A percentile compares a stretch with the other conserved stretches of the same genome.
Conservation (phyloP, 1,140 invertebrate species). For the Zaprionus tsacasi region DNA sequence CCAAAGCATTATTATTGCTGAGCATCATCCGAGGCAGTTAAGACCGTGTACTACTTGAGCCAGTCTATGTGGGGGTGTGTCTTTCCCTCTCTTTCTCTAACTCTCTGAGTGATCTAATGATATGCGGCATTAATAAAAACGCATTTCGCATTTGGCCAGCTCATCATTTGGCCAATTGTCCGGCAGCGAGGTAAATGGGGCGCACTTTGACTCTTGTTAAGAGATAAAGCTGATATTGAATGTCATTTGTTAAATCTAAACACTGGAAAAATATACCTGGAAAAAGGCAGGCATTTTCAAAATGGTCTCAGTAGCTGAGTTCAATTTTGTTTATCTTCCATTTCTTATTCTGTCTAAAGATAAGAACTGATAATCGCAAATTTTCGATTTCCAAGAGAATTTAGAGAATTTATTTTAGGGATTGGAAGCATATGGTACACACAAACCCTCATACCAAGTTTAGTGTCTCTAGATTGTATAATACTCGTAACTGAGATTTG, state of each 20-base stretch:
- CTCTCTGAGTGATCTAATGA: slow-evolving; percentile 40
- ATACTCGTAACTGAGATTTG: too few species aligned
- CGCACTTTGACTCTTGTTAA: slow-evolving; percentile 6
- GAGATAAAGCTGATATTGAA: not conserved
- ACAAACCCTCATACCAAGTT: too few species aligned
- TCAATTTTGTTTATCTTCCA: not conserved
- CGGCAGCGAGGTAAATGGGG: not conserved
- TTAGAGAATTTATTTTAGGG: too few species aligned
- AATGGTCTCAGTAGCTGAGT: not conserved
- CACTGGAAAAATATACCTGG: not conserved
- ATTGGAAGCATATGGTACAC: too few species aligned
- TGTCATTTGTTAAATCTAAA: slow-evolving; percentile 1
- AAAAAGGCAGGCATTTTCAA: not conserved
- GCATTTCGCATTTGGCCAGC: slow-evolving; percentile 39
- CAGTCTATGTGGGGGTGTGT: not conserved
- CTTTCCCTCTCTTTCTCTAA: not conserved
- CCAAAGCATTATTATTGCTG: slow-evolving; percentile 59
- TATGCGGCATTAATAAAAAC: slow-evolving; percentile 53
- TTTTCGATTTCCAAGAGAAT: too few species aligned
- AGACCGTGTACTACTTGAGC: slow-evolving; percentile 37
- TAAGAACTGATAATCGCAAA: not conserved
- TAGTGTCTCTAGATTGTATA: too few species aligned
- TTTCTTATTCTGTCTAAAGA: not conserved
- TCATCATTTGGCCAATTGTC: slow-evolving; percentile 38
- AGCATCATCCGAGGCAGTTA: slow-evolving; percentile 29